Conservation (phyloP, 2,113 vertebrate species). For the Circaetus cinerascens region DNA sequence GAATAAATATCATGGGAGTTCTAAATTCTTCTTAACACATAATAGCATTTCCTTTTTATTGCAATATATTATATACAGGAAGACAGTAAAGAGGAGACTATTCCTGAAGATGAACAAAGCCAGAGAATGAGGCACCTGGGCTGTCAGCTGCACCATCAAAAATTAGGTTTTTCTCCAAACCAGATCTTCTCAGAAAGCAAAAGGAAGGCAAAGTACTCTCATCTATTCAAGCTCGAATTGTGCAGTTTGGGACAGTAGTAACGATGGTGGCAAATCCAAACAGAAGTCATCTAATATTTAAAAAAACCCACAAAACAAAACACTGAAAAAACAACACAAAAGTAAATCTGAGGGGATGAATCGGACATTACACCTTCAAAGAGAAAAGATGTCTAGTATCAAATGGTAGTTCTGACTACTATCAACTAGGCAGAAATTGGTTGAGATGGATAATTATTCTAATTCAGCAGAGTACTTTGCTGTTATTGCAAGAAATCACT, state of each 20-base stretch:
- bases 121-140: neutral
- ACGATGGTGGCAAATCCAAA: neutral
- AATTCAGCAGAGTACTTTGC: neutral
- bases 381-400: neutral
- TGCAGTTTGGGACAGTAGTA: neutral
- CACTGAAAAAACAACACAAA: neutral
- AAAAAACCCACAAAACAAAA: neutral
- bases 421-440: neutral
- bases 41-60: neutral
- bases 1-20: neutral
- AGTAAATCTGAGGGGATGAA: neutral
- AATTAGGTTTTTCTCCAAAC: neutral
- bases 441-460: neutral
- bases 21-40: neutral
- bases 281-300: neutral
- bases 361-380: neutral
- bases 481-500: neutral
- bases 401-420: neutral
- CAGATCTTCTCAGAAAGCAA: neutral
- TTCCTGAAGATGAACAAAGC: neutral
- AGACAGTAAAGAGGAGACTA: neutral
- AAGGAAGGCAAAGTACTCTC: neutral
- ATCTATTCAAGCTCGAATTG: neutral
- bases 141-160: neutral
- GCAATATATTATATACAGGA: neutral